Evolutionary conservation across 2,797 vertebrate species (phyloP), one percentile per base, ranked within the genome.

Genomic region (Pangasius larnaudii): DNA sequence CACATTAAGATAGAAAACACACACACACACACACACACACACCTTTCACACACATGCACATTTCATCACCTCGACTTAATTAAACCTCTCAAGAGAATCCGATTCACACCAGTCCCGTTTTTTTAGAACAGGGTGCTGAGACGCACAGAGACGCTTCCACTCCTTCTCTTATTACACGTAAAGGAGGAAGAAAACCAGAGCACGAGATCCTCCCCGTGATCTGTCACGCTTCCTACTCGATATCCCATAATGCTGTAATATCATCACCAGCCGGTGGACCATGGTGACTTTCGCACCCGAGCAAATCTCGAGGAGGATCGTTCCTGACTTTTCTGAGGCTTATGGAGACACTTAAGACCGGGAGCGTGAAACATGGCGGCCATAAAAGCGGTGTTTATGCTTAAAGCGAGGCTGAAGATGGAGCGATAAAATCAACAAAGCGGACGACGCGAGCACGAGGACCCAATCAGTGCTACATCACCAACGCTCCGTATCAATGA

Each of bases 31-130:
- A 19, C n/a, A 1, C 16, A 85, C 88, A 90, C 67, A 86, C 18
- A 84, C 88, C 92, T 92, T 88, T 90, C 92, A 93, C 24, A 63
- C 69, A 67, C 33, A 42, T 22, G 92, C 91, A 91, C 93, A 90
- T 92, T 92, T 88, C 85, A 93, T 95, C 94, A 94, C 93, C 92
- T 95, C 94, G 92, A 93, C 95, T 95, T 96, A 96, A 96, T 96
- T 95, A 96, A 94, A 94, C 91, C 91, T 91, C 95, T 95, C 95
- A 74, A 89, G 95, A 95, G 96, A 95, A 91, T 85, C 90, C 87
- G 74, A 93, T 92, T 94, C 93, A 91, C 92, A 94, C 95, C 95
- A 95, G 95, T 96, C 96, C 96, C 91, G 93, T 19, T 18, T 78
- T 78, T 22, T 78, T 77, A 8, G 56, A 75, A 30, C 30, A 5